Conservation (phyloP, 2,797 vertebrate genomes). For the Danio jaintianensis region DNA sequence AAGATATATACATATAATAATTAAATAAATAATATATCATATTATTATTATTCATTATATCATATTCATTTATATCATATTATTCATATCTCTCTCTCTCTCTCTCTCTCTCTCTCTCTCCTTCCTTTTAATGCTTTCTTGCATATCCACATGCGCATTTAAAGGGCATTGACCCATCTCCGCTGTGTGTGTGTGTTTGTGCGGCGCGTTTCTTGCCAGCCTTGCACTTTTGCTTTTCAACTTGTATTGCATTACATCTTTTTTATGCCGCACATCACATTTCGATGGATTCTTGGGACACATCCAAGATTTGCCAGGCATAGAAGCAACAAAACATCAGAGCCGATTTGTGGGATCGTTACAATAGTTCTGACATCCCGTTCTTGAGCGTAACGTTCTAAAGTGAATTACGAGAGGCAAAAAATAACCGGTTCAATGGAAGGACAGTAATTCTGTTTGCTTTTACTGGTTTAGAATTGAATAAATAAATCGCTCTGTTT, state of each 20-base stretch:
- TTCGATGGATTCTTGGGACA: conserved; percentile 57
- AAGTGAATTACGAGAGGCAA: conserved; percentile 57
- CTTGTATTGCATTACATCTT: conserved; percentile 54
- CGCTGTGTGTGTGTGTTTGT: conserved; percentile 10
- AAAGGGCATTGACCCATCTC: conserved; percentile 39
- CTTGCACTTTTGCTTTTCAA: conserved; percentile 49
- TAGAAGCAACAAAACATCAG: conserved; percentile 56
- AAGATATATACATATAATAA: no score
- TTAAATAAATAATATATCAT: no score
- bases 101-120: neutral
- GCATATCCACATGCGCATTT: conserved; percentile 43
- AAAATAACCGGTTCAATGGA: conserved; percentile 51
- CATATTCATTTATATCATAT: neutral
- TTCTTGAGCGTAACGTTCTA: conserved; percentile 42
- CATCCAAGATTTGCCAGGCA: conserved; percentile 52
- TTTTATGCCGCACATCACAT: conserved; percentile 56
- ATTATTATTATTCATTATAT: no score
- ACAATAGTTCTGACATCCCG: conserved; percentile 47
- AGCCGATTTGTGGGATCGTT: conserved; percentile 56
- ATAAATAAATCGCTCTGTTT: conserved; percentile 40
- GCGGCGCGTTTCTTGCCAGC: conserved; percentile 35
- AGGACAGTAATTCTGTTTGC: conserved; percentile 44
- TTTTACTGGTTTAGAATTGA: conserved; percentile 47
- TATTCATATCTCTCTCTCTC: neutral
- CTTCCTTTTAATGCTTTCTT: neutral